A percentile compares a stretch with the other conserved stretches of the same genome.
phyloP scores from a whole-genome alignment of 2,113 vertebrate genomes.

The Dendrocopos noguchii region DNA sequence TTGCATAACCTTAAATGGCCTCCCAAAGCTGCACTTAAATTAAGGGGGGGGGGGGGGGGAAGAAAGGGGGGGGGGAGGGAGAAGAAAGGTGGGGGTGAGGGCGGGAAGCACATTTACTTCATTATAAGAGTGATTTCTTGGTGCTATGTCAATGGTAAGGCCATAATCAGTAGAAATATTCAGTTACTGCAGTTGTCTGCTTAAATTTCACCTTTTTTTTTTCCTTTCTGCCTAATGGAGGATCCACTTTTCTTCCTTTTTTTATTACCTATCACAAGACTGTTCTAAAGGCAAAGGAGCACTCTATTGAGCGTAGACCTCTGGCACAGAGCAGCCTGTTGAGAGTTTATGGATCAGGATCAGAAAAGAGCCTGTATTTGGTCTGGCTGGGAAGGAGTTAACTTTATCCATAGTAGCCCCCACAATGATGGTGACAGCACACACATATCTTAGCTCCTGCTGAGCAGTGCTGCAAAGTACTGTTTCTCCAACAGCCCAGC shows the following conservation, averaged over 20 bases:
- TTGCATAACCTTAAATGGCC: not conserved
- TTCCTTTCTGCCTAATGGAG: not conserved
- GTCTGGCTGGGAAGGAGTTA: not conserved
- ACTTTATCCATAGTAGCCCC: not conserved
- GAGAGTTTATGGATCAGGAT: not conserved
- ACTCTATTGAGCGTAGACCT: not conserved
- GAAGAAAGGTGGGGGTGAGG: too few relatives aligned
- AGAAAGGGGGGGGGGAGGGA: too few relatives aligned
- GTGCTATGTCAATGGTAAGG: not conserved
- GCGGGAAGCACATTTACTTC: not conserved
- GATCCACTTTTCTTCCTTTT: not conserved
- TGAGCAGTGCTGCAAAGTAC: not conserved
- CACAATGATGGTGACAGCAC: not conserved
- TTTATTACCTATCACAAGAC: not conserved
- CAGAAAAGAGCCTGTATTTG: not conserved
- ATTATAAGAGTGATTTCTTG: not conserved
- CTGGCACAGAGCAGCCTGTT: not conserved
- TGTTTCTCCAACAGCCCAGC: not conserved
- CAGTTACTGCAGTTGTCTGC: not conserved
- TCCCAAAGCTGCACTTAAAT: not conserved
- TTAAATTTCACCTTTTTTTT: not conserved
- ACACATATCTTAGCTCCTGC: not conserved
- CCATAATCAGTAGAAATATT: not conserved
- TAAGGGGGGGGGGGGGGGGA: not conserved
- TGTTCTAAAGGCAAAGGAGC: not conserved